Evolutionary conservation across 2,797 vertebrate species (phyloP).

Genomic region (Hafferia zeledoni): DNA sequence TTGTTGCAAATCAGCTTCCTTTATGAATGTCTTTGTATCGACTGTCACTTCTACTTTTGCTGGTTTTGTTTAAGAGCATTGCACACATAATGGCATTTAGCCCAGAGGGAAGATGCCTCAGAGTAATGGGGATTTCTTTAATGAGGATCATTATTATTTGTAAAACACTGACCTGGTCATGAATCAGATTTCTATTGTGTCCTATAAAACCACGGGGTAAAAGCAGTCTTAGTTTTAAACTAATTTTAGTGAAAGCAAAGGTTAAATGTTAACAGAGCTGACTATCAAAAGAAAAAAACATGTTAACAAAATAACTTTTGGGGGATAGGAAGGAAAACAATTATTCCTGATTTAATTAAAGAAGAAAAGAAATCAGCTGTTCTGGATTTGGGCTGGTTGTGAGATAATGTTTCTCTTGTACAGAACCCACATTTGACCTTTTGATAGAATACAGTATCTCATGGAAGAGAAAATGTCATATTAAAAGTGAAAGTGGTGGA

Average conservation of each 20-base stretch:
- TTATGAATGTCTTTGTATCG: neutral
- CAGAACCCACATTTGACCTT: conserved; percentile 56
- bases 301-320: neutral
- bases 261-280: neutral
- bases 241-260: neutral
- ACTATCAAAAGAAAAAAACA: neutral
- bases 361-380: neutral
- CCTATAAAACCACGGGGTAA: neutral
- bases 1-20: neutral
- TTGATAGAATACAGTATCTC: conserved; percentile 20
- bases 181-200: neutral
- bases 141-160: conserved; percentile 38
- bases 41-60: neutral
- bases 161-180: conserved; percentile 9
- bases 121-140: conserved; percentile 23
- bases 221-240: neutral
- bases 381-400: neutral
- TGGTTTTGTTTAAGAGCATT: neutral
- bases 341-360: conserved; percentile 15
- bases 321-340: neutral
- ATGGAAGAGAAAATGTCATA: conserved; percentile 65
- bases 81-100: neutral
- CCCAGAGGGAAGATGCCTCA: neutral
- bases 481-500: conserved; percentile 75
- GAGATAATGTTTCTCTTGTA: neutral